These are phyloP conservation scores for Drosophila helvetica DNA, from an alignment of 2,888 invertebrate genomes.

Conservation along the genomic window DNA sequence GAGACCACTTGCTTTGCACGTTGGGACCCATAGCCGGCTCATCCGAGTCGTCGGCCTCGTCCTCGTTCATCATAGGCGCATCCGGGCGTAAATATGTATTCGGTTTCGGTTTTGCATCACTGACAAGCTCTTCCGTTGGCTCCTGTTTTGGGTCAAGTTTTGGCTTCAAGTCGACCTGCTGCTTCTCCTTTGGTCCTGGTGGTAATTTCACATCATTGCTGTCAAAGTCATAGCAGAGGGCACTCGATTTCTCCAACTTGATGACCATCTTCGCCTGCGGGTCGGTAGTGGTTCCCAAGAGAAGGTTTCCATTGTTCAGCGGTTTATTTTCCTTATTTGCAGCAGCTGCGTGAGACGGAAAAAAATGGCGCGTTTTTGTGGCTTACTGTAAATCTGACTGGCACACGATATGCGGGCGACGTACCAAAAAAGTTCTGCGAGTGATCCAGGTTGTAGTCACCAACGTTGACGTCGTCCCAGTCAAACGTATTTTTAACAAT, in stretches of 20 bases:
- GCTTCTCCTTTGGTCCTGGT: too few relatives aligned
- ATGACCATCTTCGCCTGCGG: constrained; percentile 45
- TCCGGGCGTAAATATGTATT: neutral
- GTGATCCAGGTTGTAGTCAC: constrained; percentile 72
- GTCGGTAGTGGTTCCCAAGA: neutral
- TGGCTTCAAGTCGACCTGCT: neutral
- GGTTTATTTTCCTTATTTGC: constrained; percentile 36
- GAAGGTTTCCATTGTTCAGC: constrained; percentile 42
- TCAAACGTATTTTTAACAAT: constrained; percentile 50
- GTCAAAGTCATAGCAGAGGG: too few relatives aligned
- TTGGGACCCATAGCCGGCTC: constrained; percentile 25
- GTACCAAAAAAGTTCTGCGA: constrained; percentile 80
- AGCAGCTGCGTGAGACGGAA: constrained; percentile 4
- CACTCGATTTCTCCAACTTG: neutral
- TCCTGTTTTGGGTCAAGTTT: neutral
- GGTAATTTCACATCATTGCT: too few relatives aligned
- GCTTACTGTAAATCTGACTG: constrained; percentile 38
- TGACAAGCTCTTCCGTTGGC: neutral
- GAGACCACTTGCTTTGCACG: constrained; percentile 53
- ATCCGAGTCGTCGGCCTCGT: neutral
- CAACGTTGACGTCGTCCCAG: constrained; percentile 81
- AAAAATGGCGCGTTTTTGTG: constrained; percentile 53
- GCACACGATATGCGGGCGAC: constrained; percentile 9
- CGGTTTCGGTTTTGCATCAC: neutral
- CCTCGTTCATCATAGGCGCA: neutral